Base-by-base conservation (phyloP, 2,888 invertebrate species). In the Lasioglossum zephyrum region DNA sequence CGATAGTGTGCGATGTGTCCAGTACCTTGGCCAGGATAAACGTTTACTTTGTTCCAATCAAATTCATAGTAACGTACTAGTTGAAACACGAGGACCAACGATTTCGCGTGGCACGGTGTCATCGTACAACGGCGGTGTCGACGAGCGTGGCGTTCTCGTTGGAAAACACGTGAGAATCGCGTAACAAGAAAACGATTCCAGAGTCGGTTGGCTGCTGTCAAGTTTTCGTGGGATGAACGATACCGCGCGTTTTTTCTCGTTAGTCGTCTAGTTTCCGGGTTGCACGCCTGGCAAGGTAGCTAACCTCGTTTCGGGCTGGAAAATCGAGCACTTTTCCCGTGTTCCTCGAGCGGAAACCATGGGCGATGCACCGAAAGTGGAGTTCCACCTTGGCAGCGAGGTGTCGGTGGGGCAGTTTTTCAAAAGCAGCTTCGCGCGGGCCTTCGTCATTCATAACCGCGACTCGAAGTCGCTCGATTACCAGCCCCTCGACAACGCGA, bases 391-490 rank as follows among this genome's bases (percentile, higher is more conserved):
- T 70, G 95, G 94, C 39, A 94, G 93, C 85, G 92, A 94, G 85
- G 94, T 94, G 79, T 94, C 94, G 22, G 93, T 95, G 77, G 95
- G 95, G 60, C 95, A 96, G 86, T 95, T 95, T 89, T 96, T 96
- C 92, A 96, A 96, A 93, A 96, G 96, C 92, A 95, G 95, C 84
- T 96, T 96, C 93, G 96, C 96, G 73, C 95, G 96, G 81, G 96
- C 96, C 69, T 95, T 96, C 91, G 95, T 96, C 82, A 94, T 94
- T 79, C 83, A 75, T 41, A 81, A 80, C 70, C 93, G 92, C 57
- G 95, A 95, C 78, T 92, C 94, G 69, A 95, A 95, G 89, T 95
- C 96, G 22, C 91, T 96, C 88, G 94, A 95, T 92, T 95, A 94
- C 89, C 94, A 94, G 57, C 86, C 93, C 41, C 91, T 90, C 57